Percentiles rank a stretch among this genome's conserved stretches.
Conservation (phyloP, 1,140 invertebrate species). For the Stegodyphus dumicola region DNA sequence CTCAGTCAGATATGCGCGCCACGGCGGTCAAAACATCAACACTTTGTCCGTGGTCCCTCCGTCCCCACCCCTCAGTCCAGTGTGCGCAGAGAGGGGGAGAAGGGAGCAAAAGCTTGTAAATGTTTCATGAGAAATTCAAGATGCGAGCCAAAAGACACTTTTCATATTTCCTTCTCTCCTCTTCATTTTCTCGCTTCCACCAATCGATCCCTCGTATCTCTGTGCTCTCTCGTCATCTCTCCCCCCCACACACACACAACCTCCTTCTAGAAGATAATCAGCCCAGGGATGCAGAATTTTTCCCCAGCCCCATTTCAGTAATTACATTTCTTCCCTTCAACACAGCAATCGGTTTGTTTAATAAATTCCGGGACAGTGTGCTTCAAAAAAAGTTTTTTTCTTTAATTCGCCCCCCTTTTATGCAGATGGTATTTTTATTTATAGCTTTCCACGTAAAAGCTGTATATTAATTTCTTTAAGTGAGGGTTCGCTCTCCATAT, state of each 20-base stretch:
- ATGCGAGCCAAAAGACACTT: slow-evolving; percentile 42
- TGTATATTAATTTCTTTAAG: slow-evolving; percentile 54
- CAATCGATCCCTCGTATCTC: slow-evolving; percentile 32
- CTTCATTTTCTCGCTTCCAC: slow-evolving; percentile 32
- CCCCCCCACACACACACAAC: too few relatives aligned
- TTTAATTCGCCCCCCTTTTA: slow-evolving; percentile 2
- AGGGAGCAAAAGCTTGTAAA: slow-evolving; percentile 30
- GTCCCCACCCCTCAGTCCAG: background rate
- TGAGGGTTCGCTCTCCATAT: background rate
- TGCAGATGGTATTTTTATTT: slow-evolving; percentile 55
- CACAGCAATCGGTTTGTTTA: slow-evolving; percentile 58
- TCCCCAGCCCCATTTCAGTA: slow-evolving; percentile 42
- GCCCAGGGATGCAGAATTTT: slow-evolving; percentile 42
- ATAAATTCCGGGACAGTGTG: slow-evolving; percentile 47
- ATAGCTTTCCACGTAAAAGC: slow-evolving; percentile 27
- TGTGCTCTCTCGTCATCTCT: too few relatives aligned
- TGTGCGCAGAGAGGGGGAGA: background rate
- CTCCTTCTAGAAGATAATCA: slow-evolving; percentile 48
- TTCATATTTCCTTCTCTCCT: slow-evolving; percentile 43
- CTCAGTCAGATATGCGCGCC: too few relatives aligned
- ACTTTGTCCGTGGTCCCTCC: background rate
- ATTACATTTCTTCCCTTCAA: slow-evolving; percentile 55
- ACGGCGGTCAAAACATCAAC: too few relatives aligned
- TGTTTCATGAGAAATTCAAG: slow-evolving; percentile 57
- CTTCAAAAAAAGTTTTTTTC: background rate